Conservation (phyloP, 1,140 invertebrate species). For the Drosophila serrata region DNA sequence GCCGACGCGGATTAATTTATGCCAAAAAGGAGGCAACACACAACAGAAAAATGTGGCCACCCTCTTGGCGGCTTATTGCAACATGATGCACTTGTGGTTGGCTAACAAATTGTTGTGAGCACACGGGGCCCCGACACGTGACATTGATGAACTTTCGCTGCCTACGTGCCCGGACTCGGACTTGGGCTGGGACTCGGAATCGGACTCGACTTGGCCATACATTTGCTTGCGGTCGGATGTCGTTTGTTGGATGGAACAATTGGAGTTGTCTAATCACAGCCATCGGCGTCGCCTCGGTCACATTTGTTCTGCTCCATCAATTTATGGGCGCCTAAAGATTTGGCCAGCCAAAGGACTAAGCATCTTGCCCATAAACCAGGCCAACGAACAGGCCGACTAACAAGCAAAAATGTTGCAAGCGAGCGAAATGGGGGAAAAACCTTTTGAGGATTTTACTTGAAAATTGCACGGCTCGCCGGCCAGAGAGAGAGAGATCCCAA, state of each 20-base stretch:
- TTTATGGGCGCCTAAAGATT: constrained; percentile 75
- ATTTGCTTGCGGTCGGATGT: constrained; percentile 44
- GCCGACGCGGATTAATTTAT: constrained; percentile 78
- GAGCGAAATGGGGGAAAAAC: constrained; percentile 44
- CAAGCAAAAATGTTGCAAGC: constrained; percentile 74
- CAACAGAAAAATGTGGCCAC: constrained; percentile 25
- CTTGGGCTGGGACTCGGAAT: neutral
- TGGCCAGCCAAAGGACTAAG: constrained; percentile 33
- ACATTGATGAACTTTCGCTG: constrained; percentile 80
- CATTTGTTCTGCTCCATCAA: constrained; percentile 58
- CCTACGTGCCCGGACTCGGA: constrained; percentile 35
- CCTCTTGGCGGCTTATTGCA: constrained; percentile 66
- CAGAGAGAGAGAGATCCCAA: constrained; percentile 55
- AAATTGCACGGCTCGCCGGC: constrained; percentile 57
- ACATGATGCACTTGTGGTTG: constrained; percentile 54
- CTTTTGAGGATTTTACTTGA: constrained; percentile 60
- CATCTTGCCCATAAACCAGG: constrained; percentile 63
- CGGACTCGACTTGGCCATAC: constrained; percentile 33
- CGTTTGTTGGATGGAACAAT: constrained; percentile 53
- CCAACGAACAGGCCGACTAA: constrained; percentile 53
- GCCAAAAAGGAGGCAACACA: constrained; percentile 36
- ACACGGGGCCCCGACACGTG: constrained; percentile 51
- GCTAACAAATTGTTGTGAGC: constrained; percentile 72
- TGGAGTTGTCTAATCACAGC: constrained; percentile 76
- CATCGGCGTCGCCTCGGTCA: constrained; percentile 27